Conservation (phyloP, 2,797 vertebrate genomes). For the Oreortyx pictus region DNA sequence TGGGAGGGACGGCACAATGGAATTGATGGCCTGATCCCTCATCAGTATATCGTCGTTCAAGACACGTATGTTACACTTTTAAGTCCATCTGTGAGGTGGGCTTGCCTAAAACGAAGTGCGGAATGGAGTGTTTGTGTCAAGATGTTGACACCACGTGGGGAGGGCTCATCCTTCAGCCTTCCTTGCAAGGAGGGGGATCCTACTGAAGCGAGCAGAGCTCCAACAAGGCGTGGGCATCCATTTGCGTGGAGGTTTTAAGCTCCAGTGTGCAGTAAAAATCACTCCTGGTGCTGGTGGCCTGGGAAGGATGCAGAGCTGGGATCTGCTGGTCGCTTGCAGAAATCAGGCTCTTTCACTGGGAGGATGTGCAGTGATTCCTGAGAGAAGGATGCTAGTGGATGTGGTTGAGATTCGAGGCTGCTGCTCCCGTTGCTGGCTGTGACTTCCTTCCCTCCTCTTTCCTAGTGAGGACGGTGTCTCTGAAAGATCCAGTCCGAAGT, state of each 20-base stretch:
- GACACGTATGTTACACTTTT: slow-evolving; percentile 86
- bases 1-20: slow-evolving; percentile 95
- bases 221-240: accelerated
- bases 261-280: accelerated
- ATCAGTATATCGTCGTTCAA: slow-evolving; percentile 95
- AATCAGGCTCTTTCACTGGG: background rate
- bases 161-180: background rate
- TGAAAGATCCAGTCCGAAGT: slow-evolving; percentile 93
- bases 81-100: background rate
- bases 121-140: background rate
- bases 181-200: background rate
- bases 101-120: background rate
- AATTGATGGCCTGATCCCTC: slow-evolving; percentile 90
- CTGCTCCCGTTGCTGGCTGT: slow-evolving; percentile 41
- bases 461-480: slow-evolving; percentile 86
- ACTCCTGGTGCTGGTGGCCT: background rate
- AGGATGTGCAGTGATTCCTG: background rate
- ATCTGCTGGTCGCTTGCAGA: background rate
- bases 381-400: background rate
- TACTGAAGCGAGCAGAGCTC: background rate
- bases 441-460: slow-evolving; percentile 61
- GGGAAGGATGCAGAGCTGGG: background rate
- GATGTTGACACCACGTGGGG: background rate
- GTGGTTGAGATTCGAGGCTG: background rate
- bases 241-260: background rate